These are phyloP conservation scores for Uropetala carovei DNA, from an alignment of 2,888 invertebrate species.

Conservation along the genomic window DNA sequence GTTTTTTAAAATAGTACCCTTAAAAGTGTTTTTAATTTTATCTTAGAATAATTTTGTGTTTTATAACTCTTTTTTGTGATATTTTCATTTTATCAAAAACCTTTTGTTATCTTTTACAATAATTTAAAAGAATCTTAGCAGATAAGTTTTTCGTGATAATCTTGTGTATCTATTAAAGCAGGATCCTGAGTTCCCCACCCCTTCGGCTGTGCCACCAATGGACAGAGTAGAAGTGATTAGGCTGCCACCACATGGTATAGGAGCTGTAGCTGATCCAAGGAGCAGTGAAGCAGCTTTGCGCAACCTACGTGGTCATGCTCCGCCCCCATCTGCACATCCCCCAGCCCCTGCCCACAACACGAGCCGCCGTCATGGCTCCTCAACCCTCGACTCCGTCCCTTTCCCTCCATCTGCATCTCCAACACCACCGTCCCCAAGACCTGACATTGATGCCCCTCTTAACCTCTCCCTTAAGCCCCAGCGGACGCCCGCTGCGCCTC, in stretches of 20 bases:
- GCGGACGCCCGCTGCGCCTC: conserved; percentile 42
- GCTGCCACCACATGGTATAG: conserved; percentile 80
- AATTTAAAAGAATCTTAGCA: neutral
- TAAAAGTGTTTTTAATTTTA: too few species aligned
- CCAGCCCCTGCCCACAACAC: conserved; percentile 37
- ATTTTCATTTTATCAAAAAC: neutral
- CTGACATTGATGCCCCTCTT: conserved; percentile 84
- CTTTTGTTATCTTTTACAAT: neutral
- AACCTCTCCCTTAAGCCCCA: conserved; percentile 87
- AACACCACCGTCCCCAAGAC: conserved; percentile 75
- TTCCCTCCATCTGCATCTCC: conserved; percentile 57
- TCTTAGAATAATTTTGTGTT: too few species aligned
- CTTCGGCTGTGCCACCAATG: conserved; percentile 66
- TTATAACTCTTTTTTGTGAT: neutral
- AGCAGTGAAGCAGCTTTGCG: conserved; percentile 61
- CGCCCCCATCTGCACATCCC: conserved; percentile 56
- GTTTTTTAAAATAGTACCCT: too few species aligned
- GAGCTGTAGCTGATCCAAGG: conserved; percentile 21
- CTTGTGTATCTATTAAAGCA: neutral
- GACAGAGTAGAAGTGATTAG: conserved; percentile 91
- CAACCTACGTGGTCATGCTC: conserved; percentile 44
- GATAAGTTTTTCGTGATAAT: neutral
- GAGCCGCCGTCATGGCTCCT: conserved; percentile 61
- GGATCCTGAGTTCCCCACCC: conserved; percentile 58
- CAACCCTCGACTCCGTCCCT: conserved; percentile 65